Percentiles rank a stretch among this genome's conserved stretches.
phyloP scores from a whole-genome alignment of 2,888 invertebrate species.

The Eupeodes latifasciatus region DNA sequence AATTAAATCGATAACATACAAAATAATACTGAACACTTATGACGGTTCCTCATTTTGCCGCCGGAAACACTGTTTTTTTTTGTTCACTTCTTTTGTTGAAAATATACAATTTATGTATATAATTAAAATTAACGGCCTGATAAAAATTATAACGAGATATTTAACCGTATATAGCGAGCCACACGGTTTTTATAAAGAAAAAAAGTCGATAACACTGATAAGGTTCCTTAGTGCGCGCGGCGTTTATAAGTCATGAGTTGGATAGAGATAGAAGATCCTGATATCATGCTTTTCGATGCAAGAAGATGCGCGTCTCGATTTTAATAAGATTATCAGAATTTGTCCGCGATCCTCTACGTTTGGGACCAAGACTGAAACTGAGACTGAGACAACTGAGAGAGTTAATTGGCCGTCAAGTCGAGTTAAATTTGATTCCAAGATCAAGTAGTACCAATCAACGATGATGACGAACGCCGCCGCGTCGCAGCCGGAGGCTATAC shows the following conservation, averaged over 20 bases:
- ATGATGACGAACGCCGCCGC: conserved; percentile 46
- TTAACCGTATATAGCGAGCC: conserved; percentile 27
- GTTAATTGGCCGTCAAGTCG: conserved; percentile 73
- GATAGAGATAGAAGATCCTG: conserved; percentile 33
- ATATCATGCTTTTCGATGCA: conserved; percentile 31
- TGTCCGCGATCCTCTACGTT: conserved; percentile 77
- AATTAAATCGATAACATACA: conserved; percentile 78
- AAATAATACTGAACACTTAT: conserved; percentile 82
- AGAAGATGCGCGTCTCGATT: conserved; percentile 62
- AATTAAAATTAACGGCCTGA: conserved; percentile 8
- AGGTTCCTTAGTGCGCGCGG: conserved; percentile 47
- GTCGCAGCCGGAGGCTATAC: conserved; percentile 25
- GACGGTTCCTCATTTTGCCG: conserved; percentile 77
- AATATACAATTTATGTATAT: neutral
- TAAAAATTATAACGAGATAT: conserved; percentile 25
- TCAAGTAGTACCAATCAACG: conserved; percentile 75
- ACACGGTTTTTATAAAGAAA: conserved; percentile 50
- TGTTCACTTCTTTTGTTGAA: conserved; percentile 37
- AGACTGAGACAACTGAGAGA: conserved; percentile 53
- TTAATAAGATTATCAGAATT: conserved; percentile 38
- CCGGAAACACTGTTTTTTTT: conserved; percentile 49
- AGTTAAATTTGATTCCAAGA: conserved; percentile 76
- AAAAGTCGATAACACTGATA: conserved; percentile 62
- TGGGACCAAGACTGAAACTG: conserved; percentile 80
- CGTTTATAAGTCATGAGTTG: conserved; percentile 18